Conservation (phyloP, 2,797 vertebrate genomes). For the Pempheris klunzingeri region DNA sequence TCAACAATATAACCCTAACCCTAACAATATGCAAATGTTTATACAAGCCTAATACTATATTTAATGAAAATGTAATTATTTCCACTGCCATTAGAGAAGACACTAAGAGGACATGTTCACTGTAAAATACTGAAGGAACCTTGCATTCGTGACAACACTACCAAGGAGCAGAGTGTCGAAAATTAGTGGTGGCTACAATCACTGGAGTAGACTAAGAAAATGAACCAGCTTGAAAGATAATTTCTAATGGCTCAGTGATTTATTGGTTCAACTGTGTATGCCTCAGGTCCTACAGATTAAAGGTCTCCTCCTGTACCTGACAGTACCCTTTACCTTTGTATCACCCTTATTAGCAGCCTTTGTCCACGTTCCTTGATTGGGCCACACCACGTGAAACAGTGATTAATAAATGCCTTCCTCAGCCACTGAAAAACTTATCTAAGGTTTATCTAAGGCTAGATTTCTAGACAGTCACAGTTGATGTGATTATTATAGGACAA, state of each 20-base stretch:
- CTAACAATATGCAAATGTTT: too few relatives aligned
- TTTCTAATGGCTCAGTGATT: background rate
- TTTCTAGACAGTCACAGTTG: conserved; percentile 27
- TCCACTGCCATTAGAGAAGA: background rate
- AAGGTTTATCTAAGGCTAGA: too few relatives aligned
- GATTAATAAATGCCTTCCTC: conserved; percentile 8
- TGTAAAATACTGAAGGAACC: background rate
- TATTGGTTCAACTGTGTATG: background rate
- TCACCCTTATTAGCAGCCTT: background rate
- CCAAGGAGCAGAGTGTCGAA: background rate
- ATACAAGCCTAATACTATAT: background rate
- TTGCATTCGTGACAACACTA: background rate
- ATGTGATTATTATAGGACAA: conserved; percentile 15
- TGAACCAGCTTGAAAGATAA: too few relatives aligned
- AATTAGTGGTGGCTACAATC: background rate
- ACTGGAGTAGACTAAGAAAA: background rate
- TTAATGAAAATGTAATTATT: background rate
- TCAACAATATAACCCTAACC: too few relatives aligned
- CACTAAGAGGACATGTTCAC: background rate
- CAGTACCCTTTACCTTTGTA: background rate
- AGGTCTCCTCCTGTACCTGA: background rate
- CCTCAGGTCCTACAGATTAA: background rate
- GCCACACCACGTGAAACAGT: background rate
- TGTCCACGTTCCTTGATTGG: background rate
- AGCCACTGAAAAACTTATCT: conserved; percentile 31